Evolutionary conservation across 2,888 invertebrate genomes (phyloP), one percentile per base, ranked within the genome.

Genomic region (Drosophila subquinaria): DNA sequence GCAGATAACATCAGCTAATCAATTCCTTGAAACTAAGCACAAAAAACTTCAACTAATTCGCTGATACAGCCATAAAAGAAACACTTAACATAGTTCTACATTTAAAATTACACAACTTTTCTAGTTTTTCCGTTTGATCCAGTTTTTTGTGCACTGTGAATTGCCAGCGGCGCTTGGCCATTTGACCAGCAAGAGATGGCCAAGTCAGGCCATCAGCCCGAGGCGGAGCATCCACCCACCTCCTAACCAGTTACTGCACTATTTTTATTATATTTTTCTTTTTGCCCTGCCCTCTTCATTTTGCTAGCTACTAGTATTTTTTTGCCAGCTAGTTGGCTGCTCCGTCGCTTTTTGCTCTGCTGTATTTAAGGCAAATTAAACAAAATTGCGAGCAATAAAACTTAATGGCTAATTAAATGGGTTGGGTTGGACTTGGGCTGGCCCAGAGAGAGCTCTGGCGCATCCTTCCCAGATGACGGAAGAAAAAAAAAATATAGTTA

Each of bases 361-460:
- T 87, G 85, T 81, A 89, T 89, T 85, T 85, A 79, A 86, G 79
- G 86, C 89, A 89, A 89, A 86, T 86, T 86, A 86, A 88, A 88
- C 90, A 87, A 87, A 87, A 87, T 89, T 90, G 90, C 83, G 73
- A 79, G 88, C 87, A 87, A 87, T 87, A 90, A 87, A 87, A 89
- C 83, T 89, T 87, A 87, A 87, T 87, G 87, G 86, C 79, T 87
- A 89, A 90, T 89, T 87, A 89, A 87, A 87, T 85, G 86, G 81
- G 83, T 51, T 80, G 86, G 89, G 81, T 62, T 70, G 85, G 85
- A 56, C 84, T 68, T 79, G 62, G 60, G 55, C 64, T 61, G 55
- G 62, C 40, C 67, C 60, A 56, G 50, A 40, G 42, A 71, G 51
- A 23, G n/a, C 56, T 13, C 36, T 59, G 62, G 76, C 76, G 76